Evolutionary conservation across 2,797 vertebrate genomes (phyloP), one percentile per base, ranked within the genome.

Genomic region (Enteromius unitaeniatus): DNA sequence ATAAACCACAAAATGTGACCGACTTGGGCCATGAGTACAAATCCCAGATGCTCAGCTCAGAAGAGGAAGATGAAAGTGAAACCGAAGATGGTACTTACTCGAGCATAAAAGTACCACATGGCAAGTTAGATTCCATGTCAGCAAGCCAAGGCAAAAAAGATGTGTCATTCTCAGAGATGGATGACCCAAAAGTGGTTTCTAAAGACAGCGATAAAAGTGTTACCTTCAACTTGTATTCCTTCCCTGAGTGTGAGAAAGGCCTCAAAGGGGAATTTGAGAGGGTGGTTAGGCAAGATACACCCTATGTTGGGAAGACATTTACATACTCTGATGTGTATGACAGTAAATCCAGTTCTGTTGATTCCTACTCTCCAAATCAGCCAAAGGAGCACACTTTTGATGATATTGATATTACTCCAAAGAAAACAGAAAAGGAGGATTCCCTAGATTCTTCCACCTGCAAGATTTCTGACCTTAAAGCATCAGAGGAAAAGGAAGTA

Each of bases 281-380:
- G 0, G 97, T 98, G 85, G 95, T 96, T 79, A 95, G 97, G 85
- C 97, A 99, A 89, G 96, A 97, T 91, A 99, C 98, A 0, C 98
- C 98, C 2, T 99, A 97, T 28, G 96, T 98, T 0, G 96, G 97
- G 62, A 98, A 97, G 85, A 97, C 94, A 26, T 99, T 99, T 91
- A 97, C 96, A 40, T 99, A 99, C 19, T 89, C 97, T 49, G 97
- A 99, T 84, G 92, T 97, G 85, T 98, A 98, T 49, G 96, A 97
- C 90, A 96, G 95, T 78, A 95, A 94, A 88, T 90, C 92, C 40
- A 94, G 94, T 91, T 93, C 94, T 0, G 70, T 90, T 84, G 95
- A 95, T 70, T 93, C 89, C 2, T 94, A 89, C 79, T 85, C 85
- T 73, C 87, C 90, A 10, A 87, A 86, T 83, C 75, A 83, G 88